Evolutionary conservation across 2,888 invertebrate genomes (phyloP).

Genomic region (Erebia epiphron): DNA sequence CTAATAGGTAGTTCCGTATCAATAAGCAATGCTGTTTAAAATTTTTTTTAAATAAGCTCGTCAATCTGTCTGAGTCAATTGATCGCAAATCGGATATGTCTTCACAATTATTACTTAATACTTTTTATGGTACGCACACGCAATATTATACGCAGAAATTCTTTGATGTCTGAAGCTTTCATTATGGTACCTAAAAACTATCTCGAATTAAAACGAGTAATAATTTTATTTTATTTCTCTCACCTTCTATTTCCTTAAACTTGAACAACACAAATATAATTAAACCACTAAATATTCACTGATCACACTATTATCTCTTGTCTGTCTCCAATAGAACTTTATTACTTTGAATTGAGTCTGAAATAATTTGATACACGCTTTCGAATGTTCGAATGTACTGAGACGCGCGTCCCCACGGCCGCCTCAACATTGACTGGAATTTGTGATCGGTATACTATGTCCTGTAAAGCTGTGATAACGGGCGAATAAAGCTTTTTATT

Average conservation of each 20-base stretch:
- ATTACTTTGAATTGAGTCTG: slow-evolving; percentile 2
- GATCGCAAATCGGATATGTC: neutral
- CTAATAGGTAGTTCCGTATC: neutral
- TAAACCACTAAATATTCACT: slow-evolving; percentile 39
- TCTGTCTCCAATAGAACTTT: neutral
- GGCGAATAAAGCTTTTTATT: slow-evolving; percentile 46
- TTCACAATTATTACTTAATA: neutral
- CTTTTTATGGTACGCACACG: neutral
- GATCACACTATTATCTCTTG: slow-evolving; percentile 30
- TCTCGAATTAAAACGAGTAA: too few species aligned
- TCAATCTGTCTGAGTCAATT: neutral
- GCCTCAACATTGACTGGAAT: slow-evolving; percentile 36
- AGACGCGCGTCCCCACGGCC: slow-evolving; percentile 59
- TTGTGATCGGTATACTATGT: slow-evolving; percentile 62
- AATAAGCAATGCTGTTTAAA: neutral
- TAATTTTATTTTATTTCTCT: slow-evolving; percentile 4
- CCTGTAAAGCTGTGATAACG: slow-evolving; percentile 73
- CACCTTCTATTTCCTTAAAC: slow-evolving; percentile 18
- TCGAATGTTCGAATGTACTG: slow-evolving; percentile 9
- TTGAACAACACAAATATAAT: too few species aligned
- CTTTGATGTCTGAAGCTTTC: neutral
- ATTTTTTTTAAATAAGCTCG: neutral
- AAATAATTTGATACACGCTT: slow-evolving; percentile 6
- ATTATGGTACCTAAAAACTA: neutral
- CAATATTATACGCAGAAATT: neutral